phyloP scores from a whole-genome alignment of 2,888 invertebrate species.

The Cephus spinipes region DNA sequence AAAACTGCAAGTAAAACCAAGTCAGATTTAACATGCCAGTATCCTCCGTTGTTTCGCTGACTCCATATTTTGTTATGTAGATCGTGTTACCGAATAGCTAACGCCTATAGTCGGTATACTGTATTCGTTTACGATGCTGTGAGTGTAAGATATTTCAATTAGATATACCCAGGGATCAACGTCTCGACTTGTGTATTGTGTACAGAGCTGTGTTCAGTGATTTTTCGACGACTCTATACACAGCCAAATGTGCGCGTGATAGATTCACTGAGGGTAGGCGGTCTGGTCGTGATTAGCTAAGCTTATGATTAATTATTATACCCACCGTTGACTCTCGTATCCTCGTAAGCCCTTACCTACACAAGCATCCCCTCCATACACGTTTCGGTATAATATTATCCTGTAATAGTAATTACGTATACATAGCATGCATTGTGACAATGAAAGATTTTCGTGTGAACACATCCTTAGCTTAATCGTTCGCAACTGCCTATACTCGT shows the following conservation, averaged over 20 bases:
- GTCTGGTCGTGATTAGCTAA: conserved; percentile 22
- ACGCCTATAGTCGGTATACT: neutral
- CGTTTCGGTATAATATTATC: neutral
- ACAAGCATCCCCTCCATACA: neutral
- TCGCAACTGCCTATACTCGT: neutral
- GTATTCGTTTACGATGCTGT: neutral
- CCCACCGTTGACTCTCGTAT: neutral
- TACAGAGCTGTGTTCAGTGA: neutral
- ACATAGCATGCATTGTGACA: neutral
- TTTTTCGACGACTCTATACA: neutral
- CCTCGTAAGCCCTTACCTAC: neutral
- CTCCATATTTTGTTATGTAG: neutral
- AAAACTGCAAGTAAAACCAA: neutral
- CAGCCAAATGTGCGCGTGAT: neutral
- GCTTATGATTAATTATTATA: conserved; percentile 25
- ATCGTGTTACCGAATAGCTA: neutral
- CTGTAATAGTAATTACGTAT: neutral
- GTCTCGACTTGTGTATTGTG: neutral
- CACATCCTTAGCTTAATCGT: neutral
- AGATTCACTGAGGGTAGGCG: neutral
- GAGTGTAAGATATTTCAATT: neutral
- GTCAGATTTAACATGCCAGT: neutral
- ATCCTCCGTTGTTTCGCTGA: neutral
- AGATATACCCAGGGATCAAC: neutral
- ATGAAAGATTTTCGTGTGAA: neutral